phyloP scores from a whole-genome alignment of 2,888 invertebrate genomes.

The Drosophila basisetae region DNA sequence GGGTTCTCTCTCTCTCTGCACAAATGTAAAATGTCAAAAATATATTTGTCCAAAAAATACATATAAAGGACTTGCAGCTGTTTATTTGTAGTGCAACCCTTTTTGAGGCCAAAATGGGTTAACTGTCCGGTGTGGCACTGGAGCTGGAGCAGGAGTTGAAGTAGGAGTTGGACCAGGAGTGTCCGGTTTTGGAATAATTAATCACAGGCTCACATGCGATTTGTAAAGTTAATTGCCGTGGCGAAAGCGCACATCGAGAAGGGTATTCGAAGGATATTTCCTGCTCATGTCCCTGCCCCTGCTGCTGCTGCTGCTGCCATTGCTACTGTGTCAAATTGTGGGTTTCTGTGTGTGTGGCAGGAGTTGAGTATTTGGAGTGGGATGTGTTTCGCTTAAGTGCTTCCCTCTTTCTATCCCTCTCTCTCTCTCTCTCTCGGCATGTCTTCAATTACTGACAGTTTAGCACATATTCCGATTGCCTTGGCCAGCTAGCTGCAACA shows the following conservation, averaged over 20 bases:
- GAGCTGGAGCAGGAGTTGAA: slow-evolving; percentile 37
- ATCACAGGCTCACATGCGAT: slow-evolving; percentile 83
- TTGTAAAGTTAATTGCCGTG: slow-evolving; percentile 82
- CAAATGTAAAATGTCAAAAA: slow-evolving; percentile 76
- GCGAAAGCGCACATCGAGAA: slow-evolving; percentile 67
- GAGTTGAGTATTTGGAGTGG: neutral
- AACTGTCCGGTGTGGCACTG: slow-evolving; percentile 59
- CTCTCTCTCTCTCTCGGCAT: slow-evolving; percentile 41
- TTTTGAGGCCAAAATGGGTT: slow-evolving; percentile 73
- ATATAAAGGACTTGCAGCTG: slow-evolving; percentile 51
- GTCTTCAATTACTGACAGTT: slow-evolving; percentile 77
- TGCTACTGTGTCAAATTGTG: slow-evolving; percentile 23
- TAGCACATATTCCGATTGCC: slow-evolving; percentile 67
- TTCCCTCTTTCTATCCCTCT: slow-evolving; percentile 7
- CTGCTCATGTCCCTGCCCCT: neutral
- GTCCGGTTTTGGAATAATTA: slow-evolving; percentile 84
- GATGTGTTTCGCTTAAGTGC: slow-evolving; percentile 63
- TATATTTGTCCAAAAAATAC: slow-evolving; percentile 31
- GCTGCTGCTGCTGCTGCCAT: neutral
- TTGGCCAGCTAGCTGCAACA: slow-evolving; percentile 5
- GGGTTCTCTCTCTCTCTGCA: slow-evolving; percentile 12
- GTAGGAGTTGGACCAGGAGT: slow-evolving; percentile 43
- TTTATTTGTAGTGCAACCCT: slow-evolving; percentile 65
- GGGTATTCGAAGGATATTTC: slow-evolving; percentile 14
- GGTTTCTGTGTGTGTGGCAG: neutral